Percentiles rank a stretch among this genome's conserved stretches.
Conservation (phyloP, 2,888 invertebrate genomes). For the Tetrapedia diversipes region DNA sequence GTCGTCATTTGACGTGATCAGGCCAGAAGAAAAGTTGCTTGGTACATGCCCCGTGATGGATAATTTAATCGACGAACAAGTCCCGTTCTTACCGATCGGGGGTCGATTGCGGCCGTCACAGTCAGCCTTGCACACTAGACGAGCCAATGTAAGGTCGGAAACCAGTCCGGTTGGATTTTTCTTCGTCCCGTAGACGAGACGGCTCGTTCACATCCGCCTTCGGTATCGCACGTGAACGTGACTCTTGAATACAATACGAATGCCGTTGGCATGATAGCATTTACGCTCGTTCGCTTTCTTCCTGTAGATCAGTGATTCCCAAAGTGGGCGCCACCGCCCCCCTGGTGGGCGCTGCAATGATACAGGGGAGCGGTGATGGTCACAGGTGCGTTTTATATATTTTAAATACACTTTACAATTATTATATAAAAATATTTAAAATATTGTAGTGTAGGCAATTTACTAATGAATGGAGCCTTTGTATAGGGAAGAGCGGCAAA, state of each 20-base stretch:
- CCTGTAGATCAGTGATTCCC: too few relatives aligned
- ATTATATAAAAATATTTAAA: too few relatives aligned
- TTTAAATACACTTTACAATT: too few relatives aligned
- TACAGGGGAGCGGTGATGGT: too few relatives aligned
- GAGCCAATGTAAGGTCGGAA: conserved; percentile 54
- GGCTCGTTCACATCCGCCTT: conserved; percentile 48
- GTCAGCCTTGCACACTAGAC: conserved; percentile 58
- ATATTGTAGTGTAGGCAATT: too few relatives aligned
- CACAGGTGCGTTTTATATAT: too few relatives aligned
- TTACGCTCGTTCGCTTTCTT: conserved; percentile 5
- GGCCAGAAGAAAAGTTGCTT: conserved; percentile 45
- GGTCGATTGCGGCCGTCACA: conserved; percentile 52
- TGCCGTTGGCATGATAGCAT: conserved; percentile 5
- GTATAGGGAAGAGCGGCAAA: too few relatives aligned
- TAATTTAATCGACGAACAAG: conserved; percentile 28
- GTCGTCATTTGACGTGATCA: conserved; percentile 28
- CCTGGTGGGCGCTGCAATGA: too few relatives aligned
- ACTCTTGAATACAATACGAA: conserved; percentile 27
- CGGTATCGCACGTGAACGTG: conserved; percentile 33
- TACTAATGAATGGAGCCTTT: too few relatives aligned
- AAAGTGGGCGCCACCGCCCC: too few relatives aligned
- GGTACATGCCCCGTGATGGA: conserved; percentile 32
- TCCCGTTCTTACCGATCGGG: conserved; percentile 31
- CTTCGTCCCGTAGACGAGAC: conserved; percentile 29
- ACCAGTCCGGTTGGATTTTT: conserved; percentile 63